Evolutionary conservation across 2,113 vertebrate genomes (phyloP).

Genomic region (Urocynchramus pylzowi): DNA sequence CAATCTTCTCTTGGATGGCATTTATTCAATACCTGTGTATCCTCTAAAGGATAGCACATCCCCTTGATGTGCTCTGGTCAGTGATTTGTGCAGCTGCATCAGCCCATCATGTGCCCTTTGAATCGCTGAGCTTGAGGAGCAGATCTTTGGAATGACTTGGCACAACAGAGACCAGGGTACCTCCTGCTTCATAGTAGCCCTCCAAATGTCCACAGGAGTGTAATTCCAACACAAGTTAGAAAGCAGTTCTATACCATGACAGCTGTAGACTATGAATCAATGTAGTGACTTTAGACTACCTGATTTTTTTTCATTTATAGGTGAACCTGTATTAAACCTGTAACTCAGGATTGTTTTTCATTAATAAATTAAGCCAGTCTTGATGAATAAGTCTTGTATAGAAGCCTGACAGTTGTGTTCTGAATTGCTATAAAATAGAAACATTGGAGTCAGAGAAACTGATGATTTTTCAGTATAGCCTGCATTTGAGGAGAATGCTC

Average conservation of each 20-base stretch:
- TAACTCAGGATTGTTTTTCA: neutral
- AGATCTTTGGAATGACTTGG: neutral
- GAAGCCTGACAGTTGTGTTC: neutral
- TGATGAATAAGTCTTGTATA: neutral
- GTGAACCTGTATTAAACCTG: neutral
- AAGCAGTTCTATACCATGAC: neutral
- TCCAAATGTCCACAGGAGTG: neutral
- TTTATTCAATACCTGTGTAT: neutral
- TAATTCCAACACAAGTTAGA: neutral
- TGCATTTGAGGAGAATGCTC: neutral
- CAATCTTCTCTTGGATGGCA: neutral
- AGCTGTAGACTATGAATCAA: neutral
- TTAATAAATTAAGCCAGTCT: neutral
- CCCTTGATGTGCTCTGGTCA: neutral
- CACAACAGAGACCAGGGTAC: neutral
- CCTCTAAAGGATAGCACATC: neutral
- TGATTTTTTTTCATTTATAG: neutral
- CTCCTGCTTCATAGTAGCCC: neutral
- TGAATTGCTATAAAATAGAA: neutral
- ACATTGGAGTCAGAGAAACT: neutral
- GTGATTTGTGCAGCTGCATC: neutral
- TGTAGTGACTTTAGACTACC: neutral
- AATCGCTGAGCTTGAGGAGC: neutral
- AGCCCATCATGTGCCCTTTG: neutral
- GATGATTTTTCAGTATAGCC: neutral